Conservation (phyloP, 2,888 invertebrate genomes). For the Limnephilus lunatus region DNA sequence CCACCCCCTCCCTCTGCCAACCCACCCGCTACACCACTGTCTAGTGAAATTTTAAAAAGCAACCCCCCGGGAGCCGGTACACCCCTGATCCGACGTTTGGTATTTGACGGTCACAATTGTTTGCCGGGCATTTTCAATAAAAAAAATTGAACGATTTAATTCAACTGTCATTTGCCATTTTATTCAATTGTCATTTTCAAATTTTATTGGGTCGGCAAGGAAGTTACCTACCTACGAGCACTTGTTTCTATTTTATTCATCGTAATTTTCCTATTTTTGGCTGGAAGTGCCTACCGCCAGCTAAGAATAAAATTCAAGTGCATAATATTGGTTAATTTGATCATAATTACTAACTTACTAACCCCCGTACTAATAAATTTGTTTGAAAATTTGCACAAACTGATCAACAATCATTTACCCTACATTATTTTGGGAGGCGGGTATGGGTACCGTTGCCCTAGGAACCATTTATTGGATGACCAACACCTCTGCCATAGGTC, state of each 20-base stretch:
- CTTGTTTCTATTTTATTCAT: too few relatives aligned
- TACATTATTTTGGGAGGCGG: too few relatives aligned
- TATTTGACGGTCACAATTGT: slow-evolving; percentile 41
- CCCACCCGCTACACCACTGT: slow-evolving; percentile 35
- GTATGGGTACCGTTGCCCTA: too few relatives aligned
- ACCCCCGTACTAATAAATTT: too few relatives aligned
- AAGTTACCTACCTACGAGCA: background rate
- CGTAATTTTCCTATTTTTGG: too few relatives aligned
- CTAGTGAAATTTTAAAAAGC: slow-evolving; percentile 51
- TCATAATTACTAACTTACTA: too few relatives aligned
- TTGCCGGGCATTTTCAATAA: slow-evolving; percentile 11
- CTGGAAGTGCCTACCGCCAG: too few relatives aligned
- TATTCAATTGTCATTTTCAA: background rate
- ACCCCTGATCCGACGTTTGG: slow-evolving; percentile 39
- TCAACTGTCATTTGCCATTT: background rate
- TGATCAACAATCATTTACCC: too few relatives aligned
- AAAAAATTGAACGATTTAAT: slow-evolving; percentile 17
- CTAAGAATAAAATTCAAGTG: background rate
- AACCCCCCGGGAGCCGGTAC: slow-evolving; percentile 40
- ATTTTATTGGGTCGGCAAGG: too few relatives aligned
- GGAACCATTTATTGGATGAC: too few relatives aligned
- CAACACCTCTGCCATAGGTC: too few relatives aligned
- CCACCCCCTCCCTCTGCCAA: background rate
- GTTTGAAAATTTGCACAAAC: too few relatives aligned
- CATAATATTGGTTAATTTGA: background rate